Conservation (phyloP, 2,113 vertebrate genomes). For the Crotalus horridus region DNA sequence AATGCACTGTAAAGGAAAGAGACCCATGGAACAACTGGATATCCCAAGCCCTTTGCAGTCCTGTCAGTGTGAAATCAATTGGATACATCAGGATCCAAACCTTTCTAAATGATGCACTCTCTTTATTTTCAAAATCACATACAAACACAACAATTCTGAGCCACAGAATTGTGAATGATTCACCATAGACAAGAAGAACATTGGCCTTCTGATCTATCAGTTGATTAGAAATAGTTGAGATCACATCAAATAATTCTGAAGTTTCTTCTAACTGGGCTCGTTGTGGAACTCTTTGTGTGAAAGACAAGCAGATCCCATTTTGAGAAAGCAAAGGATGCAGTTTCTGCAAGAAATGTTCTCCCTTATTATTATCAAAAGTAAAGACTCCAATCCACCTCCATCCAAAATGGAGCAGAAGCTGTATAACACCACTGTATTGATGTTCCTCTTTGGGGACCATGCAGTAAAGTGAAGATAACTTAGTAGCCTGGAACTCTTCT, state of each 20-base stretch:
- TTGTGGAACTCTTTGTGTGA: background rate
- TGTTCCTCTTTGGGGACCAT: background rate
- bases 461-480: background rate
- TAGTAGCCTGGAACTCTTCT: background rate
- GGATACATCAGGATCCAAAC: background rate
- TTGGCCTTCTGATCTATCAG: background rate
- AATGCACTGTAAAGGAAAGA: background rate
- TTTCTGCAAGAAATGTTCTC: background rate
- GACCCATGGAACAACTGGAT: background rate
- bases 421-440: background rate
- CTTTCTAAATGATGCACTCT: background rate
- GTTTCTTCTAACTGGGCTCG: fast-evolving
- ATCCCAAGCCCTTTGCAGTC: background rate
- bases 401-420: background rate
- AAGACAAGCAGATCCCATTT: background rate
- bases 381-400: background rate
- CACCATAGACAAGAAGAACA: background rate
- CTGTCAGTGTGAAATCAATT: background rate
- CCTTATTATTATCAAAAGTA: background rate
- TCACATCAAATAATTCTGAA: background rate
- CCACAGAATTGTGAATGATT: background rate
- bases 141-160: background rate
- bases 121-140: background rate
- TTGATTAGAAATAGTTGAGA: background rate
- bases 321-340: background rate